phyloP scores from a whole-genome alignment of 2,113 vertebrate species.

The Arothron firmamentum region DNA sequence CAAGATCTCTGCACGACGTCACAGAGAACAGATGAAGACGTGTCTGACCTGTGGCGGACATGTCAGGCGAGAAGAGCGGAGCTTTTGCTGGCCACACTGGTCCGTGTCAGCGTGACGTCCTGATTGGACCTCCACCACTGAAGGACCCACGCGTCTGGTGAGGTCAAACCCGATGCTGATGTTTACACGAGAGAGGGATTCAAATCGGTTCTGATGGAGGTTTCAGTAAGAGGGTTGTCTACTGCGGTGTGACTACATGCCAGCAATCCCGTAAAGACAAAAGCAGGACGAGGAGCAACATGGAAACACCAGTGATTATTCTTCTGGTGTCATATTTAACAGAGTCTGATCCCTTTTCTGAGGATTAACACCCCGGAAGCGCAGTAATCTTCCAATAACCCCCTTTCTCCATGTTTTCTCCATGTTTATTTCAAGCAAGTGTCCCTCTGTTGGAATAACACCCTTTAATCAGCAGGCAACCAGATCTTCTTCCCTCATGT shows the following conservation, averaged over 20 bases:
- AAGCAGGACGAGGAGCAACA: constrained; percentile 25
- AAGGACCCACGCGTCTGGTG: constrained; percentile 9
- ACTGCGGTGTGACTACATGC: constrained; percentile 12
- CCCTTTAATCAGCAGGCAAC: too few species aligned
- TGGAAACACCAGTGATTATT: constrained; percentile 31
- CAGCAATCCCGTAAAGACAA: constrained; percentile 40
- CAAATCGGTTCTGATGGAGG: constrained; percentile 9
- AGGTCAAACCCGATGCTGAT: constrained; percentile 22
- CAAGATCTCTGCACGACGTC: constrained; percentile 14
- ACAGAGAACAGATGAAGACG: constrained; percentile 29
- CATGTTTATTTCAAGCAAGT: too few species aligned
- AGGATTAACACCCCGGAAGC: too few species aligned
- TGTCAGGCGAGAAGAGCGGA: background rate
- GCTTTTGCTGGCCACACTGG: too few species aligned
- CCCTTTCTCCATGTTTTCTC: too few species aligned
- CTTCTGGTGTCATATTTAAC: constrained; percentile 40
- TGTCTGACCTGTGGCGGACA: constrained; percentile 34
- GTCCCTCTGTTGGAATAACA: too few species aligned
- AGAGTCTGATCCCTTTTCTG: constrained; percentile 16
- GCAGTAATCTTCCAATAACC: too few species aligned
- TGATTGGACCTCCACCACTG: constrained; percentile 22
- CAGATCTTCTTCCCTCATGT: too few species aligned
- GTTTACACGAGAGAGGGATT: constrained; percentile 23
- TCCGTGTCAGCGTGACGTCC: background rate
- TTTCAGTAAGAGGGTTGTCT: constrained; percentile 12